These are phyloP conservation scores for Psophia crepitans DNA, from an alignment of 2,113 vertebrate genomes.

Conservation along the genomic window DNA sequence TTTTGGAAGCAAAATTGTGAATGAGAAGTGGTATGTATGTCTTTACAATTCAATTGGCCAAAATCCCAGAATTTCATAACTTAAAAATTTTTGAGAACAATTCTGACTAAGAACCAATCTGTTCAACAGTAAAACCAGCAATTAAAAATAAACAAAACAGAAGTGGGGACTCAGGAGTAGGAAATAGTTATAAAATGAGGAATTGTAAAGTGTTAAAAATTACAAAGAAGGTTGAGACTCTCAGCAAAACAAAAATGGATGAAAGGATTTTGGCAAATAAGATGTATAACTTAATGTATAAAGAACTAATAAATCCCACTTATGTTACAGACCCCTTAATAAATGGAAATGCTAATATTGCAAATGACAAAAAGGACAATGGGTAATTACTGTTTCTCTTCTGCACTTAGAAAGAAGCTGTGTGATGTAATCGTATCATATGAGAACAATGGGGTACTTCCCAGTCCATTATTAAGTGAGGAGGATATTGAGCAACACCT, in stretches of 20 bases:
- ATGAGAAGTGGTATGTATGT: neutral
- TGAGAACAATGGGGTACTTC: neutral
- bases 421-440: neutral
- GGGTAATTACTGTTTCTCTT: constrained; percentile 7
- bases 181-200: neutral
- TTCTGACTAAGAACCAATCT: neutral
- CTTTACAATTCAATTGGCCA: neutral
- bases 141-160: neutral
- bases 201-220: neutral
- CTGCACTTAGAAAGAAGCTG: neutral
- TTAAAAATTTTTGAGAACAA: neutral
- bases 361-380: neutral
- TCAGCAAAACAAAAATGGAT: neutral
- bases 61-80: neutral
- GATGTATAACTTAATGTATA: neutral
- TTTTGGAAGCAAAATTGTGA: neutral
- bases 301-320: neutral
- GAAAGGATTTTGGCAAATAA: neutral
- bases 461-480: neutral
- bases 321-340: neutral
- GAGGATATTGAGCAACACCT: neutral
- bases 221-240: neutral
- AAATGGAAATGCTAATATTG: neutral
- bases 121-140: neutral
- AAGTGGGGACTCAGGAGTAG: neutral